These are phyloP conservation scores for Lipotes vexillifer DNA, from an alignment of 2,113 vertebrate genomes.

Conservation along the genomic window DNA sequence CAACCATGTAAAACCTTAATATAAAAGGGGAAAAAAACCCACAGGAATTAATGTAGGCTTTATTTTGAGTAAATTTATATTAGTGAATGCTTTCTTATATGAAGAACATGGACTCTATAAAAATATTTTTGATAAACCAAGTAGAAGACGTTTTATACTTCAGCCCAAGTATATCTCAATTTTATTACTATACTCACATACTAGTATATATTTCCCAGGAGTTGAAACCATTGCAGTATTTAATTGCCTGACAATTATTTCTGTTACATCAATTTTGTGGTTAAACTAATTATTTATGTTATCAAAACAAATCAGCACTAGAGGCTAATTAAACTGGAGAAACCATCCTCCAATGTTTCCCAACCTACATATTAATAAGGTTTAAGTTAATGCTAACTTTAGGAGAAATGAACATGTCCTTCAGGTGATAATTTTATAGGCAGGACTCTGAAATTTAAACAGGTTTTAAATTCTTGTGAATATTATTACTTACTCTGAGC, in stretches of 20 bases:
- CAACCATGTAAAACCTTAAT: neutral
- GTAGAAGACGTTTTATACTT: slow-evolving; percentile 50
- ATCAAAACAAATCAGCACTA: slow-evolving; percentile 69
- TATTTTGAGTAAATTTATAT: neutral
- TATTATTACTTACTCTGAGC: neutral
- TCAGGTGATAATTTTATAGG: slow-evolving; percentile 26
- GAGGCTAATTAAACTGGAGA: slow-evolving; percentile 71
- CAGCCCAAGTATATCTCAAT: neutral
- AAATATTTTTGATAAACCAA: slow-evolving; percentile 32
- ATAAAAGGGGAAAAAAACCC: neutral
- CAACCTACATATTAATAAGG: slow-evolving; percentile 62
- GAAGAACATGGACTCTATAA: neutral
- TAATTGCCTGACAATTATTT: slow-evolving; percentile 80
- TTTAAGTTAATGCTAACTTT: slow-evolving; percentile 55
- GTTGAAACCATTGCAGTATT: slow-evolving; percentile 72
- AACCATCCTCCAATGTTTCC: neutral
- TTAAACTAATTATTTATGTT: slow-evolving; percentile 81
- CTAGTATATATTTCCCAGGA: slow-evolving; percentile 71
- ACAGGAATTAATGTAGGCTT: neutral
- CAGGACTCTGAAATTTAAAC: neutral
- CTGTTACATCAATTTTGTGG: slow-evolving; percentile 77
- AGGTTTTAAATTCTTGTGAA: neutral
- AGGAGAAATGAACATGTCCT: slow-evolving; percentile 2
- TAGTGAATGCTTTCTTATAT: neutral
- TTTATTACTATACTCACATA: slow-evolving; percentile 56